Conservation (phyloP, 2,888 invertebrate species). For the Steromphala cineraria region DNA sequence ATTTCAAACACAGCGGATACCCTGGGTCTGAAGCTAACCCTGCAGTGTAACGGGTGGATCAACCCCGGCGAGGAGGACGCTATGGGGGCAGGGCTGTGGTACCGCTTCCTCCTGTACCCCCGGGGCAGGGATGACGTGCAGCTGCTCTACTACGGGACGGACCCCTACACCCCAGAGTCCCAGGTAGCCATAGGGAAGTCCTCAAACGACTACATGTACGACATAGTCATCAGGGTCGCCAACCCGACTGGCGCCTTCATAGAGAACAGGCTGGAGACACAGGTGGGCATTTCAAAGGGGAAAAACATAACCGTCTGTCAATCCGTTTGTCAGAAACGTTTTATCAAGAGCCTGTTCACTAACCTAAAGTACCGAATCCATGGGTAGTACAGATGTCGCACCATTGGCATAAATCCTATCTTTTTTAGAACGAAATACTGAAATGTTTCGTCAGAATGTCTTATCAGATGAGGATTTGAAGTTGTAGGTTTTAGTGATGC, state of each 20-base stretch:
- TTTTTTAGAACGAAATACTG: too few species aligned
- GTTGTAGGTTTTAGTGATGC: too few species aligned
- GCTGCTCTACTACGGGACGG: slow-evolving; percentile 58
- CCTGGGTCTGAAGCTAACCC: slow-evolving; percentile 49
- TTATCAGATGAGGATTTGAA: too few species aligned
- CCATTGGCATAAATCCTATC: too few species aligned
- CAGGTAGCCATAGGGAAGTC: slow-evolving; percentile 51
- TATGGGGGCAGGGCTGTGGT: slow-evolving; percentile 48
- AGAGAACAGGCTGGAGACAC: slow-evolving; percentile 43
- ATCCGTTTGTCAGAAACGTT: too few species aligned
- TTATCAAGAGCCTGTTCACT: too few species aligned
- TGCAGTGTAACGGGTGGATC: slow-evolving; percentile 55
- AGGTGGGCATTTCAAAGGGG: slow-evolving; percentile 31
- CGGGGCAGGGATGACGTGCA: slow-evolving; percentile 43
- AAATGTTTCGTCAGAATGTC: too few species aligned
- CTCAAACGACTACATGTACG: slow-evolving; percentile 42
- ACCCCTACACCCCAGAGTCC: slow-evolving; percentile 53
- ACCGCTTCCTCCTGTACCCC: slow-evolving; percentile 55
- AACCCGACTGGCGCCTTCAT: slow-evolving; percentile 60
- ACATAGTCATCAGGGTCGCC: slow-evolving; percentile 51
- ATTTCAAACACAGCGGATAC: slow-evolving; percentile 28
- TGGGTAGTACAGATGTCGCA: too few species aligned
- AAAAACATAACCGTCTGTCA: too few species aligned
- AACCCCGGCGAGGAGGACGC: slow-evolving; percentile 55
- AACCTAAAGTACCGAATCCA: too few species aligned